These are phyloP conservation scores for Euborellia annulipes DNA, from an alignment of 1,140 invertebrate genomes.

Conservation along the genomic window DNA sequence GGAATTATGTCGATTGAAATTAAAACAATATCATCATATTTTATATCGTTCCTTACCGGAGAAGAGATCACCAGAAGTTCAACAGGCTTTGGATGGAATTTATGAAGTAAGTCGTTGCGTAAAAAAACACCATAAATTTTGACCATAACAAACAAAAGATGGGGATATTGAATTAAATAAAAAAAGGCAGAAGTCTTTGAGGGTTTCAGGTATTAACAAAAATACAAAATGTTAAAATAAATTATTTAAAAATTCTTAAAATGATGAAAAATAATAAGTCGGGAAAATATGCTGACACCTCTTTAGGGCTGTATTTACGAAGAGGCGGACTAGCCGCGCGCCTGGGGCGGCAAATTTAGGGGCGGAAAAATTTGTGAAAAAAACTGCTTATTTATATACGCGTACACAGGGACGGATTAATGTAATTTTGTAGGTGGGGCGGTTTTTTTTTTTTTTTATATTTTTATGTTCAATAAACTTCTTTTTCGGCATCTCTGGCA, in stretches of 20 bases:
- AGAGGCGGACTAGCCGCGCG: too few relatives aligned
- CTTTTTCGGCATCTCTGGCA: too few relatives aligned
- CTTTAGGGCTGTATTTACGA: too few relatives aligned
- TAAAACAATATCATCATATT: conserved; percentile 24
- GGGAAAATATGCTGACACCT: too few relatives aligned
- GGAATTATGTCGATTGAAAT: conserved; percentile 24
- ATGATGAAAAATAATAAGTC: too few relatives aligned
- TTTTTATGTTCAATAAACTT: too few relatives aligned
- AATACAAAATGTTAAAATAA: background rate
- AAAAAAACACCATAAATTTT: background rate
- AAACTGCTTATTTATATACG: too few relatives aligned
- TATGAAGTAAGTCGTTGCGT: conserved; percentile 25
- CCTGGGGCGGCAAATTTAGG: too few relatives aligned
- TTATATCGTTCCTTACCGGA: conserved; percentile 21
- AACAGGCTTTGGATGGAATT: conserved; percentile 27
- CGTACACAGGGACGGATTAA: too few relatives aligned
- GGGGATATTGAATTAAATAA: background rate
- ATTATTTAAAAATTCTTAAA: background rate
- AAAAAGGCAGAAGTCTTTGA: background rate
- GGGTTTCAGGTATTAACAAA: background rate
- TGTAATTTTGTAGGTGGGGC: too few relatives aligned
- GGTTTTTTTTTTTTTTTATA: too few relatives aligned
- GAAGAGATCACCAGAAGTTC: conserved; percentile 19
- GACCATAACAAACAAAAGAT: background rate
- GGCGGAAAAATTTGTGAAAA: too few relatives aligned